phyloP scores from a whole-genome alignment of 2,113 vertebrate genomes.

The Myxocyprinus asiaticus region DNA sequence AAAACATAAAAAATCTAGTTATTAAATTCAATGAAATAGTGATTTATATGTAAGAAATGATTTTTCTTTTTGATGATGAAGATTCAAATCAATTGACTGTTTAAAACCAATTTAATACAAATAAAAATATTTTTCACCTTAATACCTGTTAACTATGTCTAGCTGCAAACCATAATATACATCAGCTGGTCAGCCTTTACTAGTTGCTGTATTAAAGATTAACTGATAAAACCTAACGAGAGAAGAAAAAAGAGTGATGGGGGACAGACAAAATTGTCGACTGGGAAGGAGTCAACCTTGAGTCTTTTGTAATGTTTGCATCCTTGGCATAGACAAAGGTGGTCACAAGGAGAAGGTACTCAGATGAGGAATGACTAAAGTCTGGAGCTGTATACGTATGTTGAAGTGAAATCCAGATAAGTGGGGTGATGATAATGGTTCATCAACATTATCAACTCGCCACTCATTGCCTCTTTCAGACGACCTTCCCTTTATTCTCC shows the following conservation, averaged over 20 bases:
- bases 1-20: too few relatives aligned
- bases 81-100: too few relatives aligned
- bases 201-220: not conserved
- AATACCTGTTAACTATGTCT: too few relatives aligned
- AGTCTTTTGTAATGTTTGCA: conserved; percentile 47
- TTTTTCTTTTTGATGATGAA: too few relatives aligned
- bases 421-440: conserved; percentile 65
- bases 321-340: conserved; percentile 40
- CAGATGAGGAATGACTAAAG: conserved; percentile 52
- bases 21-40: too few relatives aligned
- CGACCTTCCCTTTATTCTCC: conserved; percentile 61
- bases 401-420: conserved; percentile 60
- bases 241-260: not conserved
- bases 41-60: too few relatives aligned
- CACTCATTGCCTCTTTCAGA: conserved; percentile 51
- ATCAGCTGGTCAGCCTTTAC: not conserved
- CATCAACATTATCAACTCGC: conserved; percentile 67
- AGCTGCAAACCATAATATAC: too few relatives aligned
- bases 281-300: conserved; percentile 45
- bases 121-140: too few relatives aligned
- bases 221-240: conserved; percentile 5
- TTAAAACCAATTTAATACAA: too few relatives aligned
- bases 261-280: not conserved
- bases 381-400: conserved; percentile 44
- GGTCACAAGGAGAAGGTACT: conserved; percentile 41